phyloP scores from a whole-genome alignment of 2,888 invertebrate genomes.

The Polyploca ridens region DNA sequence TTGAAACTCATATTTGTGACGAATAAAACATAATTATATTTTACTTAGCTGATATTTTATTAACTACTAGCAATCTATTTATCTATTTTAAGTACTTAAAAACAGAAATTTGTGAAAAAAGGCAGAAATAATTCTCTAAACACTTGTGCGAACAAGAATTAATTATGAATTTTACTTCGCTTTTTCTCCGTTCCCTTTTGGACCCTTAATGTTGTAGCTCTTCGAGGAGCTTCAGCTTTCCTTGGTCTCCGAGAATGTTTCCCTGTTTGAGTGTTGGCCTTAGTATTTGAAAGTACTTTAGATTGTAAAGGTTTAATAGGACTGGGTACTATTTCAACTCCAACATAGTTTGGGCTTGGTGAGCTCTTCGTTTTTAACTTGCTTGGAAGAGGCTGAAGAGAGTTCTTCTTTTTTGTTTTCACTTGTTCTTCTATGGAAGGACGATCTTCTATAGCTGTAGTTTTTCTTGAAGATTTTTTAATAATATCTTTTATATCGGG shows the following conservation, averaged over 20 bases:
- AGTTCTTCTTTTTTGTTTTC: slow-evolving; percentile 41
- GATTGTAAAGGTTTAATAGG: slow-evolving; percentile 26
- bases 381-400: slow-evolving; percentile 34
- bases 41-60: background rate
- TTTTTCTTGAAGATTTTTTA: slow-evolving; percentile 37
- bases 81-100: background rate
- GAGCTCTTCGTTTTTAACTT: slow-evolving; percentile 47
- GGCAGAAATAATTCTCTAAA: background rate
- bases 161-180: slow-evolving; percentile 22
- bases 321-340: background rate
- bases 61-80: background rate
- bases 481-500: slow-evolving; percentile 36
- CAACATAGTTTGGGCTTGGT: slow-evolving; percentile 32
- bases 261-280: slow-evolving; percentile 12
- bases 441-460: slow-evolving; percentile 41
- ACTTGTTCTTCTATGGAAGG: slow-evolving; percentile 3
- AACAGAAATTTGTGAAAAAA: background rate
- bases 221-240: slow-evolving; percentile 51
- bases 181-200: slow-evolving; percentile 45
- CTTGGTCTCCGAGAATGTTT: slow-evolving; percentile 25
- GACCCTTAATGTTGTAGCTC: slow-evolving; percentile 39
- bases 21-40: background rate
- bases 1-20: too few relatives aligned
- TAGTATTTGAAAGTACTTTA: slow-evolving; percentile 30
- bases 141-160: background rate